Percentiles rank a stretch among this genome's conserved stretches.
phyloP scores from a whole-genome alignment of 2,797 vertebrate genomes.

The Ctenopoma multispine region DNA sequence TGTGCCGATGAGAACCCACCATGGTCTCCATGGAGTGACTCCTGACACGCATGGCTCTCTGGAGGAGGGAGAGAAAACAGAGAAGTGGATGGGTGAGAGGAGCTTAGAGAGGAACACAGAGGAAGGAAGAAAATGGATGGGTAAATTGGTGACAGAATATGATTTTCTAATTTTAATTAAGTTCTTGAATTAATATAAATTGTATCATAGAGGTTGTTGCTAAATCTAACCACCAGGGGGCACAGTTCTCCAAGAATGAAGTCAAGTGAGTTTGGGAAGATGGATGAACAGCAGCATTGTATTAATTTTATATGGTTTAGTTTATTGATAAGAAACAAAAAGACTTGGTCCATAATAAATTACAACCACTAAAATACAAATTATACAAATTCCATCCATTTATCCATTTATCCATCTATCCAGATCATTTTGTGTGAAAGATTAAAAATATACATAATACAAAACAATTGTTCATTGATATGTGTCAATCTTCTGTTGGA shows the following conservation, averaged over 20 bases:
- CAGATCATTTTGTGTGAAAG: conserved; percentile 14
- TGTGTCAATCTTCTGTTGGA: neutral
- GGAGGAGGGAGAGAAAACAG: conserved; percentile 15
- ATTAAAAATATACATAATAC: conserved; percentile 40
- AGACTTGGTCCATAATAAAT: neutral
- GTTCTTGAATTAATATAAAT: neutral
- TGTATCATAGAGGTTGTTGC: neutral
- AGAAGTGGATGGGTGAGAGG: neutral
- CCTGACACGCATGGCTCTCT: conserved; percentile 96
- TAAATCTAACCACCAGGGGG: conserved; percentile 51
- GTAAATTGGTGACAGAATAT: neutral
- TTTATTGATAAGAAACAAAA: neutral
- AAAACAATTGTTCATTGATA: conserved; percentile 58
- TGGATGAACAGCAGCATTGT: neutral
- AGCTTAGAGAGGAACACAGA: neutral
- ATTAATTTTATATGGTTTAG: neutral
- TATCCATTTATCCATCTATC: neutral
- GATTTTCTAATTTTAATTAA: neutral
- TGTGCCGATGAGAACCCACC: conserved; percentile 93
- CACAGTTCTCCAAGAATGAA: conserved; percentile 31
- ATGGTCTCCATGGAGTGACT: conserved; percentile 99
- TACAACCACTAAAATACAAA: neutral
- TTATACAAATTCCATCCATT: too few species aligned
- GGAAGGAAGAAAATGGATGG: neutral
- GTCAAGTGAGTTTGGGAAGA: neutral